phyloP scores from a whole-genome alignment of 2,888 invertebrate genomes.

The Folsomia candida region DNA sequence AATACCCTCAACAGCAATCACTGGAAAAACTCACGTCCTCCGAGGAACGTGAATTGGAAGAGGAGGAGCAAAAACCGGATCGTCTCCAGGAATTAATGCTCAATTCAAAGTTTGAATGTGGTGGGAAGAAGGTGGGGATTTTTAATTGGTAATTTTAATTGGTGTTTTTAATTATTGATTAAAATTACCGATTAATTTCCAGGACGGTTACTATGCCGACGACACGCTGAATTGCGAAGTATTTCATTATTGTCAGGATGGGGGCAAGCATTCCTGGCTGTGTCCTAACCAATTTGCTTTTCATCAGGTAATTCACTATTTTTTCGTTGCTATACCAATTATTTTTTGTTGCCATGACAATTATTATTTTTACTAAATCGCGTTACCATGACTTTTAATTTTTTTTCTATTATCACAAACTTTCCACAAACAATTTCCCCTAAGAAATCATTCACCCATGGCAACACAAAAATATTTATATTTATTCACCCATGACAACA shows the following conservation, averaged over 20 bases:
- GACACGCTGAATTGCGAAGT: constrained; percentile 84
- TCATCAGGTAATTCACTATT: constrained; percentile 67
- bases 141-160: too few relatives aligned
- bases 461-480: too few relatives aligned
- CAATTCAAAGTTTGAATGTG: constrained; percentile 80
- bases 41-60: constrained; percentile 54
- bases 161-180: too few relatives aligned
- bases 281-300: constrained; percentile 87
- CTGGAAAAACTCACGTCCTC: not conserved
- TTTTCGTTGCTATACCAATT: too few relatives aligned
- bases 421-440: too few relatives aligned
- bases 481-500: too few relatives aligned
- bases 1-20: not conserved
- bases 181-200: too few relatives aligned
- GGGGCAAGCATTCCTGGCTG: constrained; percentile 84
- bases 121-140: constrained; percentile 70
- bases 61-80: constrained; percentile 82
- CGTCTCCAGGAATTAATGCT: constrained; percentile 73
- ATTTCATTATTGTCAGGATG: constrained; percentile 90
- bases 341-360: too few relatives aligned
- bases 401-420: too few relatives aligned
- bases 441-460: too few relatives aligned
- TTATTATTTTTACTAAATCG: too few relatives aligned
- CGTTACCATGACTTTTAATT: too few relatives aligned
- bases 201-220: constrained; percentile 89